Evolutionary conservation across 2,797 vertebrate species (phyloP).

Genomic region (Neostethus bicornis): DNA sequence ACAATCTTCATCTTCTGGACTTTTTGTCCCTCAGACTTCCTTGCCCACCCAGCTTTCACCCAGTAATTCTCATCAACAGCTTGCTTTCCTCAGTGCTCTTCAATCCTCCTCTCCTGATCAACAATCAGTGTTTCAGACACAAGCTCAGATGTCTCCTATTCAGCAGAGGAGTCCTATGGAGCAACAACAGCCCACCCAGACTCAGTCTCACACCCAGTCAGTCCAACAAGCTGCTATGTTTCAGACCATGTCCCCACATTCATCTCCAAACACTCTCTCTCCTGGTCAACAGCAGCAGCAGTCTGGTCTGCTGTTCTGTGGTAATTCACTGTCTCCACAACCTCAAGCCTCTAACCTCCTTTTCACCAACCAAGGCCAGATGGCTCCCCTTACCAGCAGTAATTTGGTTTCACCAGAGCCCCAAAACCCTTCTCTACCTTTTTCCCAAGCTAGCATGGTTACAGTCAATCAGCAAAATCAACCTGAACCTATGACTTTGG

Average conservation of each 20-base stretch:
- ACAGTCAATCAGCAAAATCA: slow-evolving; percentile 86
- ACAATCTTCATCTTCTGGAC: slow-evolving; percentile 79
- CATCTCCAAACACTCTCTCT: slow-evolving; percentile 73
- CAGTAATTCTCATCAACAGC: slow-evolving; percentile 83
- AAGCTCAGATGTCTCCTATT: slow-evolving; percentile 88
- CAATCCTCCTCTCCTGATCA: slow-evolving; percentile 87
- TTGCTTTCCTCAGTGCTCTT: slow-evolving; percentile 86
- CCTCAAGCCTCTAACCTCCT: slow-evolving; percentile 84
- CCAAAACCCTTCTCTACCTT: slow-evolving; percentile 87
- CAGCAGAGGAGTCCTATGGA: slow-evolving; percentile 84
- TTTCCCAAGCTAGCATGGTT: slow-evolving; percentile 86
- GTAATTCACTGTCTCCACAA: slow-evolving; percentile 82
- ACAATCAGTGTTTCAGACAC: slow-evolving; percentile 89
- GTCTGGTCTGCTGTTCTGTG: slow-evolving; percentile 86
- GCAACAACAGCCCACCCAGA: slow-evolving; percentile 76
- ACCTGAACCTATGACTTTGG: slow-evolving; percentile 90
- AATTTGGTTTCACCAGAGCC: slow-evolving; percentile 86
- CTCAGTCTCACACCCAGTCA: slow-evolving; percentile 71
- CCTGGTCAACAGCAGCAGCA: slow-evolving; percentile 80
- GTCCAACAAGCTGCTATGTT: slow-evolving; percentile 73
- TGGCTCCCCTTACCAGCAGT: slow-evolving; percentile 82
- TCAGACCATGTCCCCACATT: slow-evolving; percentile 76
- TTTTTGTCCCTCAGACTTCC: slow-evolving; percentile 88
- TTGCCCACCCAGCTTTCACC: slow-evolving; percentile 84
- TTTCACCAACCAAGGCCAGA: slow-evolving; percentile 84